Evolutionary conservation across 2,888 invertebrate species (phyloP).

Genomic region (Cheilosia grossa): DNA sequence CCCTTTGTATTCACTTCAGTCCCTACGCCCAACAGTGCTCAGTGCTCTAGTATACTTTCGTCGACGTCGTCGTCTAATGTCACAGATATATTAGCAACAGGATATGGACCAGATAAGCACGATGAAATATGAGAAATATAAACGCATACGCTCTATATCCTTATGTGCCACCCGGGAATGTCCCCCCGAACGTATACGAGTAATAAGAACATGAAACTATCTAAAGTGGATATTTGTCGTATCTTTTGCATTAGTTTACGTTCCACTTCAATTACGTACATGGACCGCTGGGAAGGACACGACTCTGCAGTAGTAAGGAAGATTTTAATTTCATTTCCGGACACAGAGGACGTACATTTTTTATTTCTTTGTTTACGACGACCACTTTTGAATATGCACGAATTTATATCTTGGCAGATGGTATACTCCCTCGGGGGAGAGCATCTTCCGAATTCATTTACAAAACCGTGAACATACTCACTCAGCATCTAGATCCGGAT

Average conservation of each 20-base stretch:
- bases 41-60: conserved; percentile 2
- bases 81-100: conserved; percentile 18
- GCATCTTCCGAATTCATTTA: neutral
- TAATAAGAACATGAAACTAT: conserved; percentile 26
- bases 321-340: conserved; percentile 45
- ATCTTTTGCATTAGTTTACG: conserved; percentile 42
- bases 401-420: neutral
- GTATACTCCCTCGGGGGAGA: neutral
- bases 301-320: conserved; percentile 8
- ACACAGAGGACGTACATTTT: conserved; percentile 1
- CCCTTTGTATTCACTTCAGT: neutral
- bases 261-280: conserved; percentile 52
- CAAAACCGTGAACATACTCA: neutral
- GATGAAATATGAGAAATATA: conserved; percentile 36
- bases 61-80: neutral
- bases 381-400: too few relatives aligned
- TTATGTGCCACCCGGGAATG: conserved; percentile 13
- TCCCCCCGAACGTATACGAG: conserved; percentile 11
- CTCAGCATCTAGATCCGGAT: neutral
- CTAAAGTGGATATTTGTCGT: conserved; percentile 37
- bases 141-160: conserved; percentile 31
- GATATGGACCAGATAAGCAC: conserved; percentile 33
- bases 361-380: conserved; percentile 16
- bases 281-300: conserved; percentile 22
- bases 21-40: neutral